Percentiles rank a stretch among this genome's conserved stretches.
phyloP scores from a whole-genome alignment of 2,113 vertebrate species.

The Otis tarda region DNA sequence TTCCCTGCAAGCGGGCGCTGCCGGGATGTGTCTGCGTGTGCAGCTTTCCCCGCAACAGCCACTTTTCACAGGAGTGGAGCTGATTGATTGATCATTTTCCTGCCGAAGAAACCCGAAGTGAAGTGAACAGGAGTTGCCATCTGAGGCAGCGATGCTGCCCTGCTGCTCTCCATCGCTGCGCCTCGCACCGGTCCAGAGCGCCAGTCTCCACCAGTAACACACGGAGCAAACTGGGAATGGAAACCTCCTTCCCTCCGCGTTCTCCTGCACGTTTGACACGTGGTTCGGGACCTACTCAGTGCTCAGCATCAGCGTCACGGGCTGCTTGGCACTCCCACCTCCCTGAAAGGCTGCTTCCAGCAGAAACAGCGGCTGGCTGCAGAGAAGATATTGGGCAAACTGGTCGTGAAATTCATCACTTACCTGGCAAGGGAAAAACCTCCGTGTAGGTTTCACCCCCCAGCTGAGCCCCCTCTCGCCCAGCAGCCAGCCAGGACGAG shows the following conservation, averaged over 20 bases:
- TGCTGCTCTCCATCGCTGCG: background rate
- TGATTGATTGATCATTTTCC: conserved; percentile 7
- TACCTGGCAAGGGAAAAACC: background rate
- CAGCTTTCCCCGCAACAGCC: background rate
- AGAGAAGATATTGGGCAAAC: background rate
- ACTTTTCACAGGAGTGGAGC: background rate
- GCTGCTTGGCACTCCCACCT: background rate
- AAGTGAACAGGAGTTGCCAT: background rate
- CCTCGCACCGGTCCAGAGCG: rapidly evolving
- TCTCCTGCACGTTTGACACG: rapidly evolving
- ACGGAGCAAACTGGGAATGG: background rate
- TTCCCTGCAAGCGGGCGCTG: background rate
- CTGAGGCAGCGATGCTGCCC: background rate
- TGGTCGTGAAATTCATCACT: background rate
- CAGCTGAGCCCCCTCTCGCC: background rate
- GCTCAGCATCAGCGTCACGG: background rate
- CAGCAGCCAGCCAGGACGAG: background rate
- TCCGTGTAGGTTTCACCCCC: rapidly evolving
- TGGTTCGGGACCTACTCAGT: background rate
- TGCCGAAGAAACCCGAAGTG: background rate
- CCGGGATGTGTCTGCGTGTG: background rate
- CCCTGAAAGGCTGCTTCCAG: background rate
- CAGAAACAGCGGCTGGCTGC: background rate
- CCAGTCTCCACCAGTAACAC: background rate
- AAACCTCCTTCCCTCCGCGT: rapidly evolving